Percentiles rank a stretch among this genome's conserved stretches.
These are phyloP conservation scores for Elysia crispata DNA, from an alignment of 2,888 invertebrate species.

Conservation along the genomic window DNA sequence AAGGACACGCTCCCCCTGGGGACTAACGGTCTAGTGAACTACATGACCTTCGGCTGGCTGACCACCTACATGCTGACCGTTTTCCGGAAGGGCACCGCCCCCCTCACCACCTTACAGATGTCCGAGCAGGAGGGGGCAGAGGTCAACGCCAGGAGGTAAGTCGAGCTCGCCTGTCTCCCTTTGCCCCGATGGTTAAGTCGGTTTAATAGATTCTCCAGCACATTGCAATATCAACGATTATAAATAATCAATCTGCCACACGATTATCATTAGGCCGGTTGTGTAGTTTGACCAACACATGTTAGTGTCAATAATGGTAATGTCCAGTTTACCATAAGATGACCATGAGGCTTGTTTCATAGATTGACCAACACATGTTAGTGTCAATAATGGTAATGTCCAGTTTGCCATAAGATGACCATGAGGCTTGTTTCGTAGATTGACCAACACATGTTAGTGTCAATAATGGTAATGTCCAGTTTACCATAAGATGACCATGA, in stretches of 20 bases:
- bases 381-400: no score
- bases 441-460: no score
- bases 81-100: conserved; percentile 78
- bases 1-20: conserved; percentile 76
- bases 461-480: not conserved
- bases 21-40: conserved; percentile 79
- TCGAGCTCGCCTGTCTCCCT: not conserved
- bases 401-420: not conserved
- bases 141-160: conserved; percentile 80
- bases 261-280: no score
- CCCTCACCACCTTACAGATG: conserved; percentile 77
- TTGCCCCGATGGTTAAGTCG: no score
- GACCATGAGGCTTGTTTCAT: no score
- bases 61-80: conserved; percentile 80
- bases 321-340: not conserved
- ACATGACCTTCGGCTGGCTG: conserved; percentile 80
- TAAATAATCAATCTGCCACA: no score
- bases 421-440: no score
- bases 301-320: no score
- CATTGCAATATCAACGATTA: no score
- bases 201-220: no score
- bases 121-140: conserved; percentile 79
- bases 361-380: no score
- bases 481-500: not conserved
- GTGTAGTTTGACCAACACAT: no score